Percentiles rank a stretch among this genome's conserved stretches.
phyloP scores from a whole-genome alignment of 2,113 vertebrate genomes.

The Dasypus novemcinctus region DNA sequence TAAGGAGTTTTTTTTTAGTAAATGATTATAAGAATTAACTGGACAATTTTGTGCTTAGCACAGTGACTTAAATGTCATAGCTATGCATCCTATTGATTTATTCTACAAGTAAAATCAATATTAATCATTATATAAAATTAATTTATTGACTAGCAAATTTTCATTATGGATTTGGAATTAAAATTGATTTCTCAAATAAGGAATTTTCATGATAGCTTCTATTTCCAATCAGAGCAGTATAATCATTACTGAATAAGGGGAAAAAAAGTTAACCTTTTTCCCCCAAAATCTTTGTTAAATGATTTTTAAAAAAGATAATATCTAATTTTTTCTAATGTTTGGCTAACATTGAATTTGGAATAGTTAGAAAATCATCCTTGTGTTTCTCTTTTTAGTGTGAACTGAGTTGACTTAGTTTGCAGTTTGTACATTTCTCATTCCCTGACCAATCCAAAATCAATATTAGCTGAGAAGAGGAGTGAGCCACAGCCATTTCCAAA shows the following conservation, averaged over 20 bases:
- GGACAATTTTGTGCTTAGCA: background rate
- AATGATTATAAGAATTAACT: background rate
- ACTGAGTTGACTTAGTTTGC: background rate
- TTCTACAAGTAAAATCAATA: background rate
- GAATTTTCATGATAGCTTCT: background rate
- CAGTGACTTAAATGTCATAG: background rate
- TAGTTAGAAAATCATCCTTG: background rate
- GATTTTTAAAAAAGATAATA: background rate
- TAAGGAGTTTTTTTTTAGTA: background rate
- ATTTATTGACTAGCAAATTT: background rate
- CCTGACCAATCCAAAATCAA: background rate
- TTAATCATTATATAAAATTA: background rate
- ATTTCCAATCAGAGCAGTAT: background rate
- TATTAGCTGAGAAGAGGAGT: background rate
- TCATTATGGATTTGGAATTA: background rate
- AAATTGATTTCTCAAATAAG: constrained; percentile 9
- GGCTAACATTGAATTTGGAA: background rate
- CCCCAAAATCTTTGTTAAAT: background rate
- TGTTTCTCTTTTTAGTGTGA: background rate
- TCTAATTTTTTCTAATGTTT: background rate
- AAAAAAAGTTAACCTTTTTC: background rate
- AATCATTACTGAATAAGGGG: background rate
- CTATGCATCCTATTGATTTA: background rate
- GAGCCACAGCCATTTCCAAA: background rate
- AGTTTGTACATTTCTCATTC: background rate